Percentiles rank a stretch among this genome's conserved stretches.
These are phyloP conservation scores for Salminus brasiliensis DNA, from an alignment of 2,113 vertebrate genomes.

Conservation along the genomic window DNA sequence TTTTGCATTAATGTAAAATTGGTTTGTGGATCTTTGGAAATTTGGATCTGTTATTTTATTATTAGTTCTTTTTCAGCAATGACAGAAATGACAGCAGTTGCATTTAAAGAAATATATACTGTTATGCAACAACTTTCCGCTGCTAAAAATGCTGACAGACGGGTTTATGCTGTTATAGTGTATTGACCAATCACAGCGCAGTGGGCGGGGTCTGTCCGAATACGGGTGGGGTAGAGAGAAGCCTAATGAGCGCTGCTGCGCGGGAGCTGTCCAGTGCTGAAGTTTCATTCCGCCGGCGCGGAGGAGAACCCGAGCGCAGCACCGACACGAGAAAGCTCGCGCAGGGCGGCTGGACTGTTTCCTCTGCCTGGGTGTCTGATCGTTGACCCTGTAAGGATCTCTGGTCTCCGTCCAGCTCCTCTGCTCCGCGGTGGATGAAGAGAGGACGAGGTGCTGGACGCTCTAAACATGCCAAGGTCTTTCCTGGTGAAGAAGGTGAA, in stretches of 20 bases:
- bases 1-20: too few species aligned
- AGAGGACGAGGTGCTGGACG: conserved; percentile 56
- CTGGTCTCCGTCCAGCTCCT: conserved; percentile 29
- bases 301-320: conserved; percentile 33
- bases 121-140: too few species aligned
- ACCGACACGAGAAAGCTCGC: background rate
- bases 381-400: conserved; percentile 37
- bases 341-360: conserved; percentile 34
- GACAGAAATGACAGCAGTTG: background rate
- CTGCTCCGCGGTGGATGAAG: conserved; percentile 55
- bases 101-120: background rate
- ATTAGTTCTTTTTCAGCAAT: too few species aligned
- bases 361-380: conserved; percentile 38
- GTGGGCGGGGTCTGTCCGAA: background rate
- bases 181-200: background rate
- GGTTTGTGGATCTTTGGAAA: too few species aligned
- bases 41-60: too few species aligned
- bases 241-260: background rate
- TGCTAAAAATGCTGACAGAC: background rate
- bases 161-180: background rate
- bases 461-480: conserved; percentile 91
- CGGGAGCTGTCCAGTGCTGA: conserved; percentile 85
- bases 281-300: conserved; percentile 70
- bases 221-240: background rate
- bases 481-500: conserved; percentile 98